Evolutionary conservation across 2,888 invertebrate genomes (phyloP).

Genomic region (Tetranychus piercei): DNA sequence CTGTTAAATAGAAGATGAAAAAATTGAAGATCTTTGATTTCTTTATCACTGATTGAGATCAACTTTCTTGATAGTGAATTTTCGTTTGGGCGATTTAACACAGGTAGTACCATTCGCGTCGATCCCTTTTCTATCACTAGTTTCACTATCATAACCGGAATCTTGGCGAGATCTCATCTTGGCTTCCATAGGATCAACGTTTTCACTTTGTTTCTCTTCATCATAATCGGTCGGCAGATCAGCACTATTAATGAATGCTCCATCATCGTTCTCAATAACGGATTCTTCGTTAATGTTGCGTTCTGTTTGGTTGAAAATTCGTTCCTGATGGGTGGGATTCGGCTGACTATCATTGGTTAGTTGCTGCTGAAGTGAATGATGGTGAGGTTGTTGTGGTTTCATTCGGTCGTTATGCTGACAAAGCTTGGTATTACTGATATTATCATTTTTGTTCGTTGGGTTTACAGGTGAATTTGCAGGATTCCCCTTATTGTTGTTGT

Average conservation of each 20-base stretch:
- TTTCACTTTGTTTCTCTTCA: neutral
- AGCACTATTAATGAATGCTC: too few species aligned
- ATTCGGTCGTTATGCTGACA: neutral
- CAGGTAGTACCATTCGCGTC: neutral
- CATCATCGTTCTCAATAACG: too few species aligned
- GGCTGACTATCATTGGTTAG: too few species aligned
- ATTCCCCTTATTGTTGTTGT: neutral
- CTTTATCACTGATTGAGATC: neutral
- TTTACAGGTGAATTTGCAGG: too few species aligned
- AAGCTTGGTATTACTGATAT: neutral
- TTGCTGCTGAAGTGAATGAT: neutral
- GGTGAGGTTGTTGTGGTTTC: neutral
- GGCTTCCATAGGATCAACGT: neutral
- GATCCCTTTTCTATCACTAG: neutral
- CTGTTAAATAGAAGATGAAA: neutral
- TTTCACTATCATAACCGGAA: slow-evolving; percentile 17
- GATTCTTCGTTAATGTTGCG: too few species aligned
- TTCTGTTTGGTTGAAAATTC: too few species aligned
- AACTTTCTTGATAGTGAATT: slow-evolving; percentile 4
- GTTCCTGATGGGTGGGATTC: too few species aligned
- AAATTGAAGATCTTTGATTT: neutral
- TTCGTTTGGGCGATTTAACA: neutral
- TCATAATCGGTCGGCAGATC: neutral
- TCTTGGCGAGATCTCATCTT: slow-evolving; percentile 15
- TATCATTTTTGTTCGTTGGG: neutral